Percentiles rank a stretch among this genome's conserved stretches.
Conservation (phyloP, 2,113 vertebrate genomes). For the Embiotoca jacksoni region DNA sequence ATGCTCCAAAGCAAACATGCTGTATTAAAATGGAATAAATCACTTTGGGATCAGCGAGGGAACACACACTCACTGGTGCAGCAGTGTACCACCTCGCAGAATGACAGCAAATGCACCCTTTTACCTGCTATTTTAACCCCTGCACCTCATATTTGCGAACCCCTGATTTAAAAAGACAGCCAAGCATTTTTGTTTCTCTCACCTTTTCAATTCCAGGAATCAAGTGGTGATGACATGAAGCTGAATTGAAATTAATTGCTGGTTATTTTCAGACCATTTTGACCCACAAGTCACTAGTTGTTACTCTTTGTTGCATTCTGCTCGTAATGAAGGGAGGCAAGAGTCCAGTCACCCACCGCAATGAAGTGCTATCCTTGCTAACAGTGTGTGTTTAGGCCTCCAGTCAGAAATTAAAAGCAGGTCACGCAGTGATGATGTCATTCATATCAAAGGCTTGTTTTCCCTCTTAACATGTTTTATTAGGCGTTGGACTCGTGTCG, state of each 20-base stretch:
- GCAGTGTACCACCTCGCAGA: conserved; percentile 58
- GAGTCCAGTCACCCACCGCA: conserved; percentile 38
- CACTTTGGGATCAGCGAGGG: conserved; percentile 61
- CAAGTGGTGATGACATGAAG: conserved; percentile 49
- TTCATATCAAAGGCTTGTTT: conserved; percentile 56
- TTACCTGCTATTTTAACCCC: conserved; percentile 49
- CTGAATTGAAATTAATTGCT: conserved; percentile 51
- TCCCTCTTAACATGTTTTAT: conserved; percentile 47
- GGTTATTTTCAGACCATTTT: conserved; percentile 44
- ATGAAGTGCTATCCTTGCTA: conserved; percentile 46
- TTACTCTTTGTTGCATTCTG: conserved; percentile 33
- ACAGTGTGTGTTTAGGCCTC: conserved; percentile 49
- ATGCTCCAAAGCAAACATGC: conserved; percentile 75
- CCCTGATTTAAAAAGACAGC: conserved; percentile 54
- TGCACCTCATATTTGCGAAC: conserved; percentile 11
- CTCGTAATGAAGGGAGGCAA: conserved; percentile 38
- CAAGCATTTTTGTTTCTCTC: conserved; percentile 32
- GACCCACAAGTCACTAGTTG: conserved; percentile 29
- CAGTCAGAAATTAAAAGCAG: conserved; percentile 55
- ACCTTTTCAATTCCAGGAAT: conserved; percentile 22
- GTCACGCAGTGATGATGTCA: conserved; percentile 78
- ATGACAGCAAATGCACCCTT: conserved; percentile 8
- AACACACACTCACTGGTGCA: conserved; percentile 42
- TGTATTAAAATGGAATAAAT: conserved; percentile 78
- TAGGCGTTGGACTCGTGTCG: conserved; percentile 19